phyloP scores from a whole-genome alignment of 2,113 vertebrate species.

The Conger conger region DNA sequence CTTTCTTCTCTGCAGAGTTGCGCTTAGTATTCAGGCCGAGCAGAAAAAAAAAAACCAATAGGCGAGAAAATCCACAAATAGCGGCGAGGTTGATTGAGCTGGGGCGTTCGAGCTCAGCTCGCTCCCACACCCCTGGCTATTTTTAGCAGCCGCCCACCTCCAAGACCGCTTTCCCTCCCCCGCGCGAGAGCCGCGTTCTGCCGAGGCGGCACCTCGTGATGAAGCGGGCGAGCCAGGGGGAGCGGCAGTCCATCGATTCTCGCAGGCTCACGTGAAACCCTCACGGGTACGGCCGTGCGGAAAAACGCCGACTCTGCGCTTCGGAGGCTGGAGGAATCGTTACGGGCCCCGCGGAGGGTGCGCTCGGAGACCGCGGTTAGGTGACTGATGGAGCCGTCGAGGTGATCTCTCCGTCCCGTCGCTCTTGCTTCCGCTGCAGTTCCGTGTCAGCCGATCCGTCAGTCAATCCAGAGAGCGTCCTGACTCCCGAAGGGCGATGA shows the following conservation, averaged over 20 bases:
- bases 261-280: background rate
- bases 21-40: background rate
- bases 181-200: background rate
- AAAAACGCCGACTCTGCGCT: background rate
- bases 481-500: background rate
- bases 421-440: background rate
- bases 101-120: background rate
- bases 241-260: background rate
- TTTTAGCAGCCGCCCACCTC: slow-evolving; percentile 17
- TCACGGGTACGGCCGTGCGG: background rate
- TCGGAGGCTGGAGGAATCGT: background rate
- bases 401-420: background rate
- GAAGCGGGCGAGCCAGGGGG: background rate
- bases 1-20: background rate
- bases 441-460: background rate
- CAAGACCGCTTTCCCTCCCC: background rate
- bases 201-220: background rate
- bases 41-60: background rate
- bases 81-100: background rate
- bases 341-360: background rate
- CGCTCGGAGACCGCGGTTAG: background rate
- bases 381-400: background rate
- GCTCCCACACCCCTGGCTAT: slow-evolving; percentile 12
- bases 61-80: background rate
- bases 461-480: background rate